A percentile compares a stretch with the other conserved stretches of the same genome.
These are phyloP conservation scores for Ceratina australensis DNA, from an alignment of 1,140 invertebrate species.

Conservation along the genomic window DNA sequence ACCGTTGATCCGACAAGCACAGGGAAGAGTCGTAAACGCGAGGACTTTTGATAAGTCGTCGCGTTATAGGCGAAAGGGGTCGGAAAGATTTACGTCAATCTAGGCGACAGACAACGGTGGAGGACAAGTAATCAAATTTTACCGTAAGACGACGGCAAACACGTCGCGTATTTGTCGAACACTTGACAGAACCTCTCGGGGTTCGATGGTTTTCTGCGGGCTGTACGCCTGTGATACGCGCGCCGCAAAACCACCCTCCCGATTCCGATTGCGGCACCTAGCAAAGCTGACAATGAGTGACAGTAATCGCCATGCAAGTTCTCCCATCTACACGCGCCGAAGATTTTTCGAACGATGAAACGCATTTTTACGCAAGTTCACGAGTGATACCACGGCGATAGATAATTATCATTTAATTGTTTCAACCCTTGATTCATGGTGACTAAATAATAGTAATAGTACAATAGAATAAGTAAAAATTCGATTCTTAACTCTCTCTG, in stretches of 20 bases:
- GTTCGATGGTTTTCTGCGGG: slow-evolving; percentile 55
- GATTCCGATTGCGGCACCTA: slow-evolving; percentile 8
- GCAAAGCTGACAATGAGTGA: slow-evolving; percentile 35
- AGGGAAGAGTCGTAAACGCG: neutral
- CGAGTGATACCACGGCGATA: neutral
- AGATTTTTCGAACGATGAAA: neutral
- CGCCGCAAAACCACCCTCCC: slow-evolving; percentile 20
- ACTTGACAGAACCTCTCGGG: slow-evolving; percentile 59
- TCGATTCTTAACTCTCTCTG: no score
- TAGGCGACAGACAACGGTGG: slow-evolving; percentile 33
- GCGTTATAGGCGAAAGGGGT: slow-evolving; percentile 7
- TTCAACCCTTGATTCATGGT: no score
- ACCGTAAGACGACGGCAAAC: slow-evolving; percentile 57
- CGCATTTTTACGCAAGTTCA: neutral
- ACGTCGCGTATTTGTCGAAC: slow-evolving; percentile 62
- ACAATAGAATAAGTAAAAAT: no score
- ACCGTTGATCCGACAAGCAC: no score
- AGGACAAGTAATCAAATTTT: slow-evolving; percentile 64
- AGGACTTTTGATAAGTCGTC: slow-evolving; percentile 51
- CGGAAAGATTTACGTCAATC: slow-evolving; percentile 59
- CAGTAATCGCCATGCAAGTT: slow-evolving; percentile 27
- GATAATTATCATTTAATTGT: neutral
- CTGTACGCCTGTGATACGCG: slow-evolving; percentile 52
- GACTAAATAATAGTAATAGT: no score
- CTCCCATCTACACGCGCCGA: neutral